phyloP scores from a whole-genome alignment of 2,113 vertebrate species.

The Ptychochromis oligacanthus region DNA sequence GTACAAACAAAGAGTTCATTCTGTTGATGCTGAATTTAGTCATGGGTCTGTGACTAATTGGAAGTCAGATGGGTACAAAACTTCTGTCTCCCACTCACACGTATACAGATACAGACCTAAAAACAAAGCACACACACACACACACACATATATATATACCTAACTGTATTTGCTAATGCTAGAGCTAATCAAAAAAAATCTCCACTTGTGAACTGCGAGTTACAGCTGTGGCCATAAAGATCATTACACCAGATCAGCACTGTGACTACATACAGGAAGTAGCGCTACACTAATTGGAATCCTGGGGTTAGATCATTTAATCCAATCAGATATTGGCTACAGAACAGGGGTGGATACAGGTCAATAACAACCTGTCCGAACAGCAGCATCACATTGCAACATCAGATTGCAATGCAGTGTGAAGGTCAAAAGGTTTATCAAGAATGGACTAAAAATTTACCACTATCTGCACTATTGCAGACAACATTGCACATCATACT shows the following conservation, averaged over 20 bases:
- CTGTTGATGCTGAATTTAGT: neutral
- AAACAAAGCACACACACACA: too few relatives aligned
- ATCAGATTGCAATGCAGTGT: neutral
- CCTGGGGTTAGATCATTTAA: conserved; percentile 30
- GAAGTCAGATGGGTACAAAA: conserved; percentile 40
- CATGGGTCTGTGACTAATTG: conserved; percentile 35
- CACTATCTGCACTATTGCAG: neutral
- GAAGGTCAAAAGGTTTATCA: neutral
- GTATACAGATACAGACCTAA: neutral
- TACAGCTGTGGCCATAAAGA: conserved; percentile 24
- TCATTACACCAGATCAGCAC: conserved; percentile 42
- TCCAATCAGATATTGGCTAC: conserved; percentile 36
- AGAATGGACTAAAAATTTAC: neutral
- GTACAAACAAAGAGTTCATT: conserved; percentile 44
- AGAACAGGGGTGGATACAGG: neutral
- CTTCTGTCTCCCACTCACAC: neutral
- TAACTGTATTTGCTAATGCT: conserved; percentile 1
- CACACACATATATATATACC: too few relatives aligned
- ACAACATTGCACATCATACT: too few relatives aligned
- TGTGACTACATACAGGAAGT: conserved; percentile 10
- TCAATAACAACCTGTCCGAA: neutral
- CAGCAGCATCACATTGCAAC: neutral
- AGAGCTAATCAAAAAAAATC: conserved; percentile 26
- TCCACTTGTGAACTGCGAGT: neutral
- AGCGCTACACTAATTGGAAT: neutral